Evolutionary conservation across 37 sponge, comb jelly and placozoan genomes (phyloP), one percentile per base, ranked within the genome.

Genomic region (Hexactinellida sp.): DNA sequence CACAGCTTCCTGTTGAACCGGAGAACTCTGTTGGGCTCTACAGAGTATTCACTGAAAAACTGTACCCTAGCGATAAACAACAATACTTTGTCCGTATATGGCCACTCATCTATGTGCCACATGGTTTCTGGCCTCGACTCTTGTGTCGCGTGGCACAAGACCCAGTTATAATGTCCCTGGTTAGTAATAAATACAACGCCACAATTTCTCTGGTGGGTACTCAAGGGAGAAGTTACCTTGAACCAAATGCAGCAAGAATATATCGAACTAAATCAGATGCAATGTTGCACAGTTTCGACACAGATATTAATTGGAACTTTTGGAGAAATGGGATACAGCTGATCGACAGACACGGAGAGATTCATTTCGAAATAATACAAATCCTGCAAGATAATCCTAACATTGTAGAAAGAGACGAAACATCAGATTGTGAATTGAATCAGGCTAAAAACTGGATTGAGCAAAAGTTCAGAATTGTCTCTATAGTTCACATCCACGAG

Each of bases 101-200:
- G 93, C 71, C 92, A 35, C 83, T 89, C 23, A 55, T 87, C 32
- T 91, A 87, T 86, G 86, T 95, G 24, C 93, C 93, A 0, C 84
- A 88, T 25, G 96, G 96, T 30, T 95, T 93, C 54, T 95, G 96
- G 96, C 96, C 96, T 0, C 55, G 96, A 0, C 90, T 95, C 23
- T 88, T 95, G 36, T 95, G 93, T 82, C 83, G 96, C 16, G 38
- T 95, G 0, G 86, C 89, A 10, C 89, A 71, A 9, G 94, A 95
- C 84, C 84, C 88, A 0, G 87, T 86, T 13, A 89, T 95, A 47
- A 63, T 63, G 30, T 63, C 76, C 25, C 34, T 63, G 34, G 76
- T 63, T 23, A 63, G 76, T 23, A 63, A n/a, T 7, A 63, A 63
- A 63, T 63, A 7, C 13, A 23, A 63, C 34, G 76, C 76, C 30